A percentile compares a stretch with the other conserved stretches of the same genome.
Conservation (phyloP, 1,140 invertebrate species). For the Drosophila rufa region DNA sequence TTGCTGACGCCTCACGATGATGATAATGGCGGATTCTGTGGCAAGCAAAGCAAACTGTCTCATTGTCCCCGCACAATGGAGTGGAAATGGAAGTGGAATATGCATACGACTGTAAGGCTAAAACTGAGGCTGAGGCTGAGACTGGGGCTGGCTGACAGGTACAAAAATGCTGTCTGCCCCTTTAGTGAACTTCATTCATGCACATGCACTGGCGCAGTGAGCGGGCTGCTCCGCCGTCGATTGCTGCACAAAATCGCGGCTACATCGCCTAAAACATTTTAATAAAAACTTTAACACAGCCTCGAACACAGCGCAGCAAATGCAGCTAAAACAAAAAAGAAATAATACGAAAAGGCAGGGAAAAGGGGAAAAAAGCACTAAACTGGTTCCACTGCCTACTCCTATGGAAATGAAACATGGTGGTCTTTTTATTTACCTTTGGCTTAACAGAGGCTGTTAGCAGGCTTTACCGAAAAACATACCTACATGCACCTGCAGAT, state of each 20-base stretch:
- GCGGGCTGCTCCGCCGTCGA: conserved; percentile 33
- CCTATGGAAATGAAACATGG: conserved; percentile 73
- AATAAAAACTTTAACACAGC: conserved; percentile 59
- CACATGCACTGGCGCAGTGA: conserved; percentile 69
- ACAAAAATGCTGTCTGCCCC: conserved; percentile 76
- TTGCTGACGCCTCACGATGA: conserved; percentile 36
- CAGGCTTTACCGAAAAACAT: conserved; percentile 32
- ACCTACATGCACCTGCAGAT: conserved; percentile 71
- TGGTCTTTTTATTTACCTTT: conserved; percentile 68
- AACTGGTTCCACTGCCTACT: conserved; percentile 60
- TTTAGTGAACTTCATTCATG: conserved; percentile 78
- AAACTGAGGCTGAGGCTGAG: conserved; percentile 5
- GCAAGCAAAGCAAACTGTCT: conserved; percentile 41
- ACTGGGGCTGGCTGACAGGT: conserved; percentile 24
- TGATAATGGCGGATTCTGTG: conserved; percentile 42
- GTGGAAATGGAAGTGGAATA: conserved; percentile 56
- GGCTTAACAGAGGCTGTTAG: conserved; percentile 72
- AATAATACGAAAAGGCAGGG: conserved; percentile 11
- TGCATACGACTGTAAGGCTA: conserved; percentile 38
- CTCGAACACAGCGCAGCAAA: conserved; percentile 23
- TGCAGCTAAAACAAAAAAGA: conserved; percentile 52
- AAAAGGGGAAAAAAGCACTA: conserved; percentile 40
- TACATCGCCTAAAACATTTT: conserved; percentile 48
- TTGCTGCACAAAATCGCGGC: conserved; percentile 49
- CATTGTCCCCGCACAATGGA: conserved; percentile 44